A percentile compares a stretch with the other conserved stretches of the same genome.
phyloP scores from a whole-genome alignment of 2,113 vertebrate species.

The Eudyptes chrysolophus region DNA sequence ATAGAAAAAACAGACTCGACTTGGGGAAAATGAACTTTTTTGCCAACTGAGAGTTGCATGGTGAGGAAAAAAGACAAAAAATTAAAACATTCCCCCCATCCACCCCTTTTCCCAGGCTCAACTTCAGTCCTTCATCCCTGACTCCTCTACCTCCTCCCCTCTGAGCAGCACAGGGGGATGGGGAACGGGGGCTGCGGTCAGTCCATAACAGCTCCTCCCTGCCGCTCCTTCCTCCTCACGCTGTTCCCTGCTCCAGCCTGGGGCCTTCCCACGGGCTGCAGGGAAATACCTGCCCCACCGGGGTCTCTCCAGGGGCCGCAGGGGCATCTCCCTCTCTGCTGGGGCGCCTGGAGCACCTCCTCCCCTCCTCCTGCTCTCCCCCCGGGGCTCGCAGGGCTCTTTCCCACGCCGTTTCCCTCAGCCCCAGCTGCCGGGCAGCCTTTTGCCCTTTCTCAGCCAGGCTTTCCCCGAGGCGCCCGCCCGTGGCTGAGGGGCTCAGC shows the following conservation, averaged over 20 bases:
- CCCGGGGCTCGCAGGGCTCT: accelerated
- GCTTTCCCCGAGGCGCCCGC: background rate
- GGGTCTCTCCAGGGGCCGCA: background rate
- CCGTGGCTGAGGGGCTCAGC: background rate
- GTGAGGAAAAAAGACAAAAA: background rate
- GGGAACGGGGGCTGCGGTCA: background rate
- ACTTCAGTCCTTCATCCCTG: no score
- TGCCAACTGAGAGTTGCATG: background rate
- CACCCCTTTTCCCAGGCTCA: background rate
- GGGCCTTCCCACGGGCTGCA: no score
- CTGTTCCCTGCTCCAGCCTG: background rate
- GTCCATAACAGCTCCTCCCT: background rate
- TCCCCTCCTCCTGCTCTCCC: background rate
- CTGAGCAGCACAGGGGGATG: accelerated
- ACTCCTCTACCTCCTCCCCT: no score
- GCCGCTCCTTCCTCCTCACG: background rate
- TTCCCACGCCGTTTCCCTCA: background rate
- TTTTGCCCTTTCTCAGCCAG: background rate
- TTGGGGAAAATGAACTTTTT: background rate
- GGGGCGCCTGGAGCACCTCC: background rate
- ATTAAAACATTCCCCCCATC: background rate
- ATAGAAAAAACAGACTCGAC: background rate
- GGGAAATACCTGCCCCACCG: background rate
- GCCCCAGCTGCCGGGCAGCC: background rate
- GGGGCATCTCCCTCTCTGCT: no score